Conservation (phyloP, 2,797 vertebrate species). For the Hoplostethus atlanticus region DNA sequence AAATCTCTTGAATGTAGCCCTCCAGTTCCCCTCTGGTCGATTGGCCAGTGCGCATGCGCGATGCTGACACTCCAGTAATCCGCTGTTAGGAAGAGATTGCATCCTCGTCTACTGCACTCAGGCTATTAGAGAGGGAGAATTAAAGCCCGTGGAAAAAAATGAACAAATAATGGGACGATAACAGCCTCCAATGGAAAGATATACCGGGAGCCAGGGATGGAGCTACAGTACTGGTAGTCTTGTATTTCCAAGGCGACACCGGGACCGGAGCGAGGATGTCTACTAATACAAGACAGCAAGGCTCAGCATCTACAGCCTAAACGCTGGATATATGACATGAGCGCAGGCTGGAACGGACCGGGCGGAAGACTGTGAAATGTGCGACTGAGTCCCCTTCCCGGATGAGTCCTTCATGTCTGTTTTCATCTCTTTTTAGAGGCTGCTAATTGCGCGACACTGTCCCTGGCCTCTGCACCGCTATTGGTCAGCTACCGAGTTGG, state of each 20-base stretch:
- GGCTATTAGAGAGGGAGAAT: conserved; percentile 60
- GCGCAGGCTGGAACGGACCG: conserved; percentile 51
- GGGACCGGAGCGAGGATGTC: conserved; percentile 67
- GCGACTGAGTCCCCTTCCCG: conserved; percentile 21
- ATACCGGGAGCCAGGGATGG: conserved; percentile 14
- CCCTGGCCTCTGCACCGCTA: conserved; percentile 44
- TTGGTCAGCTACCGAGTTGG: not conserved
- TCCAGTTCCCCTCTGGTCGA: conserved; percentile 41
- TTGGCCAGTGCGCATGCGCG: conserved; percentile 80
- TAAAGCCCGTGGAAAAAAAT: conserved; percentile 36
- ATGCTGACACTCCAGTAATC: conserved; percentile 84
- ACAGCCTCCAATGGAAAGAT: conserved; percentile 16
- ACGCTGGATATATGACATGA: conserved; percentile 56
- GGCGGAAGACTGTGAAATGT: conserved; percentile 46
- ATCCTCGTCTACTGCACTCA: conserved; percentile 72
- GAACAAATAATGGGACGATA: conserved; percentile 9
- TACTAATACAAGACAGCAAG: conserved; percentile 55
- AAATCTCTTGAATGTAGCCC: conserved; percentile 77
- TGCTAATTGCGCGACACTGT: conserved; percentile 11
- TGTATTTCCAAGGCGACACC: conserved; percentile 47
- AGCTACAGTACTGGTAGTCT: conserved; percentile 30
- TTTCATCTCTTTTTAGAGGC: conserved; percentile 13
- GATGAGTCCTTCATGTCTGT: conserved; percentile 22
- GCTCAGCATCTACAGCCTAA: conserved; percentile 48
- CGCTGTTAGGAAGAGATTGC: conserved; percentile 77